Percentiles rank a stretch among this genome's conserved stretches.
Evolutionary conservation across 2,888 invertebrate genomes (phyloP).

Genomic region (Temnothorax rugatulus): DNA sequence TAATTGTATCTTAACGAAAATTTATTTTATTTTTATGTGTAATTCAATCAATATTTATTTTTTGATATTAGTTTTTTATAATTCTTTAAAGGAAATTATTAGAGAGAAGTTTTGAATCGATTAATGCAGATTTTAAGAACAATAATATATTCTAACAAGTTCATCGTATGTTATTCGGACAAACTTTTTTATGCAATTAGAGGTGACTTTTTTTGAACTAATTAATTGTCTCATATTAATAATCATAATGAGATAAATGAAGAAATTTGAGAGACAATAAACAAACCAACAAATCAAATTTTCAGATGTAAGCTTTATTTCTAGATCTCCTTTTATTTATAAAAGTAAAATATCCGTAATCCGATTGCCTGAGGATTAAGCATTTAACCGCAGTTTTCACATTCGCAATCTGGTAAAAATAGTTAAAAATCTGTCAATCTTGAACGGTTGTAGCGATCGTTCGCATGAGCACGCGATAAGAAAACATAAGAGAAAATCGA

Average conservation of each 20-base stretch:
- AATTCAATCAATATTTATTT: neutral
- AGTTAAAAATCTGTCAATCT: neutral
- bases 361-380: neutral
- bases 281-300: neutral
- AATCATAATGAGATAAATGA: neutral
- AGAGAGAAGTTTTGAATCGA: neutral
- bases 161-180: neutral
- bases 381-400: neutral
- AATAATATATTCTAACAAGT: neutral
- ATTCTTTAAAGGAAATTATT: neutral
- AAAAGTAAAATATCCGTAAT: neutral
- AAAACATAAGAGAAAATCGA: slow-evolving; percentile 20
- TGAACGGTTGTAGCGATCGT: neutral
- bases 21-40: neutral
- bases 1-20: neutral
- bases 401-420: neutral
- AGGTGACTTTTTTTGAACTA: neutral
- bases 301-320: neutral
- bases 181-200: neutral
- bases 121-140: neutral
- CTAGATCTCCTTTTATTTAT: neutral
- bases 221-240: neutral
- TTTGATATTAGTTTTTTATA: neutral
- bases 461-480: neutral
- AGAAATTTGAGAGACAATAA: neutral